These are phyloP conservation scores for Pachycephala philippinensis DNA, from an alignment of 2,113 vertebrate species.

Conservation along the genomic window DNA sequence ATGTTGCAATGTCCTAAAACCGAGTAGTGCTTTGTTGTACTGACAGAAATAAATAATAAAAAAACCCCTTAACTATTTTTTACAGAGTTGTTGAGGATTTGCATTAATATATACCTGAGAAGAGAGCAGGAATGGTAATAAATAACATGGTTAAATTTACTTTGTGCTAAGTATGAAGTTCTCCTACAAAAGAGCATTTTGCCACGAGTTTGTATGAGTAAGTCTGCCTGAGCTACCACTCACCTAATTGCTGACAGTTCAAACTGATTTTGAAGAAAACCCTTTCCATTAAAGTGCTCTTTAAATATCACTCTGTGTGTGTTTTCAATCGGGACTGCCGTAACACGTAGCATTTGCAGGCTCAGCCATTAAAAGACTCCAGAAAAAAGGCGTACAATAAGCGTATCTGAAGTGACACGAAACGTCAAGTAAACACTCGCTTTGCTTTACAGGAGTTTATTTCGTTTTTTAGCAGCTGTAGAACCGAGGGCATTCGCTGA, in stretches of 20 bases:
- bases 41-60: not conserved
- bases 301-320: not conserved
- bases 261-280: not conserved
- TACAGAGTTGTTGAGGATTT: not conserved
- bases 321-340: not conserved
- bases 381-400: not conserved
- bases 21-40: fast-evolving
- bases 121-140: not conserved
- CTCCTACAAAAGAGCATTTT: not conserved
- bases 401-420: fast-evolving
- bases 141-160: not conserved
- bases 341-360: not conserved
- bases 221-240: not conserved
- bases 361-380: not conserved
- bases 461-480: not conserved
- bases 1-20: not conserved
- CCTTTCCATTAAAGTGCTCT: not conserved
- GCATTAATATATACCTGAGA: not conserved
- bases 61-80: not conserved
- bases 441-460: not conserved
- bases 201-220: fast-evolving
- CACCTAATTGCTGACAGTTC: not conserved
- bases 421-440: fast-evolving
- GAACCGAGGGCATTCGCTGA: not conserved
- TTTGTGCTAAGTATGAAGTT: not conserved